Conservation (phyloP, 2,113 vertebrate genomes). For the Emydura subglobosa region DNA sequence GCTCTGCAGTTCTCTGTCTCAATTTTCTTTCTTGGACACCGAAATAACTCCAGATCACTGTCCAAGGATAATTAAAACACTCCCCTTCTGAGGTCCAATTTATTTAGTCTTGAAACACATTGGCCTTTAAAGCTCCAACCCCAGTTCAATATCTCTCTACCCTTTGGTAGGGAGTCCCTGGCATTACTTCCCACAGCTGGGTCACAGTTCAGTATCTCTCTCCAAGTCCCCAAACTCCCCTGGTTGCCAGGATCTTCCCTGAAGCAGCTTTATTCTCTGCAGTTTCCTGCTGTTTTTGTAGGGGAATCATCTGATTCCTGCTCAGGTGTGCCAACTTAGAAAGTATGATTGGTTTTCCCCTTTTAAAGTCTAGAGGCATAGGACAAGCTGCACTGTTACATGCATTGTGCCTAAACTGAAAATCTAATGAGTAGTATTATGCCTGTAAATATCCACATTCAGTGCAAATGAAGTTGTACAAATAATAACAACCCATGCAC, state of each 20-base stretch:
- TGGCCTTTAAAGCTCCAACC: background rate
- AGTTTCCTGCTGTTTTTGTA: no score
- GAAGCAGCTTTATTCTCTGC: no score
- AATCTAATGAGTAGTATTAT: background rate
- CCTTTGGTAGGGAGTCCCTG: background rate
- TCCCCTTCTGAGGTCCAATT: background rate
- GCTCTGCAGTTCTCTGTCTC: background rate
- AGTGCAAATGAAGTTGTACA: background rate
- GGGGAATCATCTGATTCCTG: no score
- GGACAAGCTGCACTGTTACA: background rate
- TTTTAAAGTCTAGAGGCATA: no score
- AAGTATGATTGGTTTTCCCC: no score
- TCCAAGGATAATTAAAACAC: background rate
- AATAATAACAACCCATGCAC: accelerated
- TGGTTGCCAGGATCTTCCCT: no score
- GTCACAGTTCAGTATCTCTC: no score
- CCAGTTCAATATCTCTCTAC: background rate
- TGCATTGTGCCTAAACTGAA: background rate
- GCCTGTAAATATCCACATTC: background rate
- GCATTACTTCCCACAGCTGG: background rate
- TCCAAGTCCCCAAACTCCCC: no score
- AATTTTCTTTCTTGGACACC: background rate
- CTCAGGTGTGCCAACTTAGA: no score
- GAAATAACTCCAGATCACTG: background rate
- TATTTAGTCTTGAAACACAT: background rate